Conservation (phyloP, 2,888 invertebrate genomes). For the Melieria picta region DNA sequence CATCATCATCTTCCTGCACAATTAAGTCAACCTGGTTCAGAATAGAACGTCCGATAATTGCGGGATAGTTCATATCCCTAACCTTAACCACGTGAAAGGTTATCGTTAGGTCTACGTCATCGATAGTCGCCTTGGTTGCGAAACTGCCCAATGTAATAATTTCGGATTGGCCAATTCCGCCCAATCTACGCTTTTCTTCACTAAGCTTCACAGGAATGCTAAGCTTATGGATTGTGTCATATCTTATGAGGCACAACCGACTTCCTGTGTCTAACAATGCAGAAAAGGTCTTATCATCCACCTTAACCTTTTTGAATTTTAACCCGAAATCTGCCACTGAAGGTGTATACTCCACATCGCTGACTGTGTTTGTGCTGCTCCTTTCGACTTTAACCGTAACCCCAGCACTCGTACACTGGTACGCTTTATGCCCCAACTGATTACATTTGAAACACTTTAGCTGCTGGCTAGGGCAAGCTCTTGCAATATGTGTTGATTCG, state of each 20-base stretch:
- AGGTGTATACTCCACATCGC: not conserved
- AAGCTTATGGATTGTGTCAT: too few species aligned
- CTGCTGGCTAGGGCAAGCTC: not conserved
- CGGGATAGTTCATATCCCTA: conserved; percentile 9
- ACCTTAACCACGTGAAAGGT: conserved; percentile 4
- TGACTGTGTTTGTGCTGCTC: not conserved
- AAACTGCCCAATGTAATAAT: conserved; percentile 3
- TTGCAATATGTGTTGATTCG: not conserved
- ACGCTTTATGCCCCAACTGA: not conserved
- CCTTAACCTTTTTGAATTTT: conserved; percentile 1
- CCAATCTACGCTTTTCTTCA: not conserved
- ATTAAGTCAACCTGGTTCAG: conserved; percentile 13
- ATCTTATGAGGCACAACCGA: too few species aligned
- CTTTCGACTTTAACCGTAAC: not conserved
- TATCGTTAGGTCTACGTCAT: not conserved
- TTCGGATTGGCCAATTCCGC: not conserved
- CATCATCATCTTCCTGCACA: conserved; percentile 3
- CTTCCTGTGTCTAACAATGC: too few species aligned
- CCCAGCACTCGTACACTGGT: not conserved
- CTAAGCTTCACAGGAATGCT: too few species aligned
- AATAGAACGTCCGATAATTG: not conserved
- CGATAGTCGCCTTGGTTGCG: not conserved
- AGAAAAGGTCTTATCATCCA: not conserved
- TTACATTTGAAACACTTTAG: conserved; percentile 7
- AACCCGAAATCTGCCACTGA: not conserved